Percentiles rank a stretch among this genome's conserved stretches.
These are phyloP conservation scores for Montipora foliosa DNA, from an alignment of 64 coral and sea anemone species.

Conservation along the genomic window DNA sequence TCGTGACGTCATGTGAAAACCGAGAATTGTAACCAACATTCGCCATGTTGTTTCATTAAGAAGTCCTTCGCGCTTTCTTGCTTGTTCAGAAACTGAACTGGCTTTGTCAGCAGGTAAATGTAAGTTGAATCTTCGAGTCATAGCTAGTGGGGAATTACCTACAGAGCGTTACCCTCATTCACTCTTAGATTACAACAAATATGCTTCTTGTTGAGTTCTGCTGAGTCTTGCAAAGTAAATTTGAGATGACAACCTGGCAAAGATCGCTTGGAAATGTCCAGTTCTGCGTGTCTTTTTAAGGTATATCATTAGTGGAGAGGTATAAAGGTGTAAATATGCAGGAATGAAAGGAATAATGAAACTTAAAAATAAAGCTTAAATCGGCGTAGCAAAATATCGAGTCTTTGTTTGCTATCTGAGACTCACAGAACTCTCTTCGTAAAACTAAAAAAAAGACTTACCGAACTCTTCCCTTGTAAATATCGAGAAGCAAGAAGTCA, in stretches of 20 bases:
- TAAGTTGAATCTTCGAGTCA: neutral
- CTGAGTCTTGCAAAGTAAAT: neutral
- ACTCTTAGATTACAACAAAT: neutral
- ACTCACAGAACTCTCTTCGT: neutral
- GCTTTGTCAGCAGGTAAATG: slow-evolving; percentile 1
- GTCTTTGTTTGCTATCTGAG: neutral
- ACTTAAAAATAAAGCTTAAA: too few relatives aligned
- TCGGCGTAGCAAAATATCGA: too few relatives aligned
- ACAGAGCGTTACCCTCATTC: neutral
- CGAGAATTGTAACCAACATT: too few relatives aligned
- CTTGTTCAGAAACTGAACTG: neutral
- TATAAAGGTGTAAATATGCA: too few relatives aligned
- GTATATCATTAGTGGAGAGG: too few relatives aligned
- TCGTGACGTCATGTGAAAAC: too few relatives aligned
- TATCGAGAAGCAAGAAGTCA: neutral
- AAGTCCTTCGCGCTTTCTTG: neutral
- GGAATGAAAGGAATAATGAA: too few relatives aligned
- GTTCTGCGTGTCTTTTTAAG: too few relatives aligned
- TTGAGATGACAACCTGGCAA: too few relatives aligned
- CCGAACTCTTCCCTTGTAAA: slow-evolving; percentile 31
- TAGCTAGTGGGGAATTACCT: neutral
- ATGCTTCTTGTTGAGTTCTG: neutral
- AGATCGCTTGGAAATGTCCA: too few relatives aligned
- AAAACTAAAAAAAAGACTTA: slow-evolving; percentile 11
- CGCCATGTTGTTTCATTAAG: too few relatives aligned